Evolutionary conservation across 2,113 vertebrate genomes (phyloP), one percentile per base, ranked within the genome.

Genomic region (Nothoprocta perdicaria): DNA sequence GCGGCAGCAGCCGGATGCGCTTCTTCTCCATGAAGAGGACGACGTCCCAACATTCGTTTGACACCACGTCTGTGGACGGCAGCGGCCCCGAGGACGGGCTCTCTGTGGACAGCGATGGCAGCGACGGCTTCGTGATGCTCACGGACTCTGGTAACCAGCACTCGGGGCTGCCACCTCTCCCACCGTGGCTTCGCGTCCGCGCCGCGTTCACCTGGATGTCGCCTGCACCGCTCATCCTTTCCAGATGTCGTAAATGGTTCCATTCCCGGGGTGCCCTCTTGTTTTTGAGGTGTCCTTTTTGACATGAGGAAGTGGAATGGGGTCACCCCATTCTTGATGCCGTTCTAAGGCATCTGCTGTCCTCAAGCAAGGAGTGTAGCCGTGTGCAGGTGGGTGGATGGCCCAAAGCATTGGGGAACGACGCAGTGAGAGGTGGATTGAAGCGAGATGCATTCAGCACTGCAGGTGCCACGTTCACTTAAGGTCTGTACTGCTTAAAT

Each of bases 31-130:
- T 99, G 97, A 98, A 98, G 96, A 98, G 98, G 52, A 99, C 98
- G 2, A 88, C 97, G 6, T 99, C 99, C 84, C 99, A 99, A 94
- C 98, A 98, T 88, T 99, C 99, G 89, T 98, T 99, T 33, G 99
- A 99, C 85, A 98, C 98, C 31, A 94, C 97, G 2, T 98, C 98
- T 3, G 81, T 98, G 96, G 99, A 99, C 13, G 98, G 97, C 52
- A 98, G 98, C 35, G 96, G 98, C 69, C 98, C 98, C 1, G 99
- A 99, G 52, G 99, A 99, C 7, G 97, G 98, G 66, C 96, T 99
- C 19, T 99, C 99, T 0, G 88, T 99, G 90, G 98, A 99, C 93
- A 99, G 99, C 5, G 99, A 99, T 55, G 95, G 98, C 97, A 99
- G 99, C 2, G 99, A 99, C 1, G 97, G 97, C 93, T 99, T 99